Evolutionary conservation across 2,113 vertebrate genomes (phyloP).

Genomic region (Labeo rohita): DNA sequence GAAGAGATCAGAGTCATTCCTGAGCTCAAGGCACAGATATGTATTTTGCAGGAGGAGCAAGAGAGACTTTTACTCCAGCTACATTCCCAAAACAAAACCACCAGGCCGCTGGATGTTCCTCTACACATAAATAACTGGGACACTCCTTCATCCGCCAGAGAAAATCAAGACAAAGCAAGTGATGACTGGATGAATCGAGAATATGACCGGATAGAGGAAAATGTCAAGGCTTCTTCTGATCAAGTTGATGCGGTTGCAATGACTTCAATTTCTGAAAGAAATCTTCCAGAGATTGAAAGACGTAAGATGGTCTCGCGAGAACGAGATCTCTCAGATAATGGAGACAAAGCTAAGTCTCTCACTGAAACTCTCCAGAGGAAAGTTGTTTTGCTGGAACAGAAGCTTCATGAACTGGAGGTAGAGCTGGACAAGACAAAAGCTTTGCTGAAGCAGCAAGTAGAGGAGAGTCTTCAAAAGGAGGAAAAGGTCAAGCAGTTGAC

Average conservation of each 20-base stretch:
- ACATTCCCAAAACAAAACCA: slow-evolving; percentile 50
- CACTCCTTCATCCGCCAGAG: background rate
- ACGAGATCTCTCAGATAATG: slow-evolving; percentile 33
- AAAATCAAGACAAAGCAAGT: slow-evolving; percentile 18
- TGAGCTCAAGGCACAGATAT: slow-evolving; percentile 74
- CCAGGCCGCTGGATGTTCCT: background rate
- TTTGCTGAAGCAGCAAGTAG: slow-evolving; percentile 77
- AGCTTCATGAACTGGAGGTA: slow-evolving; percentile 76
- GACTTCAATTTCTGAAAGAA: background rate
- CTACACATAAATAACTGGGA: slow-evolving; percentile 57
- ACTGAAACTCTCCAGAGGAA: slow-evolving; percentile 77
- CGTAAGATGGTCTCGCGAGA: background rate
- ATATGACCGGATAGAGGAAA: slow-evolving; percentile 50
- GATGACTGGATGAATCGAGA: slow-evolving; percentile 56
- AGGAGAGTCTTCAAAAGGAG: slow-evolving; percentile 79
- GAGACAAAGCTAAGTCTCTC: slow-evolving; percentile 69
- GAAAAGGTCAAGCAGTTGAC: slow-evolving; percentile 78
- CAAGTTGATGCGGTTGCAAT: slow-evolving; percentile 34
- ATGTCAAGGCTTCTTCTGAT: slow-evolving; percentile 50
- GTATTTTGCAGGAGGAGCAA: slow-evolving; percentile 71
- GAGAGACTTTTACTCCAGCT: slow-evolving; percentile 63
- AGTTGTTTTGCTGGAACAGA: slow-evolving; percentile 80
- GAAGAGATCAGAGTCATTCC: slow-evolving; percentile 70
- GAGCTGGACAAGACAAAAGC: slow-evolving; percentile 77
- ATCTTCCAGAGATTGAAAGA: background rate